phyloP scores from a whole-genome alignment of 2,113 vertebrate genomes.

The Pipa parva region DNA sequence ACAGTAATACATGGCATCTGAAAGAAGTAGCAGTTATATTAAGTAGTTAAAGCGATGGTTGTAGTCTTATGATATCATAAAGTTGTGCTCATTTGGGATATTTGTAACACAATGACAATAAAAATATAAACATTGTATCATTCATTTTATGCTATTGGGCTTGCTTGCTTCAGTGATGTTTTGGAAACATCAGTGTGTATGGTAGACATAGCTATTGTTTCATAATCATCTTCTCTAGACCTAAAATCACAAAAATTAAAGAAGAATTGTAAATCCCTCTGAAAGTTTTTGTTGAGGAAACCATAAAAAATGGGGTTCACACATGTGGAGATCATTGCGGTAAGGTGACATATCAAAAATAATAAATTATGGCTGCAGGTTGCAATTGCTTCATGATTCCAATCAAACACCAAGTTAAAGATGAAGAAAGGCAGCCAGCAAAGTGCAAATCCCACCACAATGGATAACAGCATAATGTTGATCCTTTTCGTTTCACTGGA shows the following conservation, averaged over 20 bases:
- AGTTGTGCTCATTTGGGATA: conserved; percentile 52
- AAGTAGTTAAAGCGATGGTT: not conserved
- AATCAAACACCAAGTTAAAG: conserved; percentile 80
- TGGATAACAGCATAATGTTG: conserved; percentile 80
- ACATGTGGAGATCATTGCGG: conserved; percentile 82
- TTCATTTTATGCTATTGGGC: conserved; percentile 64
- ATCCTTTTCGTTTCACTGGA: conserved; percentile 77
- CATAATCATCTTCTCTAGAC: conserved; percentile 76
- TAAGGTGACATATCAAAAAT: conserved; percentile 81
- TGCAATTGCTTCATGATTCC: conserved; percentile 75
- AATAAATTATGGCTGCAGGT: conserved; percentile 78
- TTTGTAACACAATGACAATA: conserved; percentile 13
- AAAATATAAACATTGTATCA: conserved; percentile 58
- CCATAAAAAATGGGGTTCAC: conserved; percentile 85
- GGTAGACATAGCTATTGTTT: conserved; percentile 84
- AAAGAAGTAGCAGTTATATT: not conserved
- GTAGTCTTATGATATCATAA: conserved; percentile 7
- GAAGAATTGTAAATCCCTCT: conserved; percentile 76
- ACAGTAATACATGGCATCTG: conserved; percentile 46
- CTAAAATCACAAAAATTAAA: conserved; percentile 77
- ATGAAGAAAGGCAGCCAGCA: conserved; percentile 85
- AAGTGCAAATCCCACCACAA: conserved; percentile 78
- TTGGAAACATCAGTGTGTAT: conserved; percentile 83
- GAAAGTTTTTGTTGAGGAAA: conserved; percentile 86
- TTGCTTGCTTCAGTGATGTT: conserved; percentile 74